A percentile compares a stretch with the other conserved stretches of the same genome.
Evolutionary conservation across 2,797 vertebrate species (phyloP).

Genomic region (Setipinna tenuifilis): DNA sequence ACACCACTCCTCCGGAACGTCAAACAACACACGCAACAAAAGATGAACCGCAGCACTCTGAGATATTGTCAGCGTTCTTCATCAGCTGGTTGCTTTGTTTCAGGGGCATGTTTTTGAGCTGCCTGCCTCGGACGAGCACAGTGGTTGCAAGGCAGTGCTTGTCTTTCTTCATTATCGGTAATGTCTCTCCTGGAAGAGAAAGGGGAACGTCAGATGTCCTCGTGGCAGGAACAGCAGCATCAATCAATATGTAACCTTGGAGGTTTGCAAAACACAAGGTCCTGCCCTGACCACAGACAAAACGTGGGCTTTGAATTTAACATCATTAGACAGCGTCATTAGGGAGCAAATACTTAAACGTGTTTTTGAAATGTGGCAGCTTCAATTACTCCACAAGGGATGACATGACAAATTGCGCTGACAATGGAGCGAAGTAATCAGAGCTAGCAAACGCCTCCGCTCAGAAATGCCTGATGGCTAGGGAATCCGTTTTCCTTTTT

Average conservation of each 20-base stretch:
- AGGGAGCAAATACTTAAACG: background rate
- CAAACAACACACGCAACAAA: background rate
- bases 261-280: background rate
- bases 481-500: background rate
- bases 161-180: background rate
- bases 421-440: background rate
- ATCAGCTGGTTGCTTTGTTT: background rate
- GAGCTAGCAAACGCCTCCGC: background rate
- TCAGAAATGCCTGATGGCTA: background rate
- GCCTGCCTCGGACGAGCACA: too few relatives aligned
- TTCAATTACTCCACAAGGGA: background rate
- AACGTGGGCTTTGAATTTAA: background rate
- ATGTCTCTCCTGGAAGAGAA: background rate
- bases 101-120: background rate
- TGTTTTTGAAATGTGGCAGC: slow-evolving; percentile 5
- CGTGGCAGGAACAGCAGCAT: background rate
- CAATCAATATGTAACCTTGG: background rate
- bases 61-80: background rate
- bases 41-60: background rate
- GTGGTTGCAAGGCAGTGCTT: background rate
- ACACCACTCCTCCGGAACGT: background rate
- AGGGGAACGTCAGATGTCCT: background rate
- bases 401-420: background rate
- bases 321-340: background rate
- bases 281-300: background rate